Evolutionary conservation across 2,113 vertebrate genomes (phyloP).

Genomic region (Chionodraco myersi): DNA sequence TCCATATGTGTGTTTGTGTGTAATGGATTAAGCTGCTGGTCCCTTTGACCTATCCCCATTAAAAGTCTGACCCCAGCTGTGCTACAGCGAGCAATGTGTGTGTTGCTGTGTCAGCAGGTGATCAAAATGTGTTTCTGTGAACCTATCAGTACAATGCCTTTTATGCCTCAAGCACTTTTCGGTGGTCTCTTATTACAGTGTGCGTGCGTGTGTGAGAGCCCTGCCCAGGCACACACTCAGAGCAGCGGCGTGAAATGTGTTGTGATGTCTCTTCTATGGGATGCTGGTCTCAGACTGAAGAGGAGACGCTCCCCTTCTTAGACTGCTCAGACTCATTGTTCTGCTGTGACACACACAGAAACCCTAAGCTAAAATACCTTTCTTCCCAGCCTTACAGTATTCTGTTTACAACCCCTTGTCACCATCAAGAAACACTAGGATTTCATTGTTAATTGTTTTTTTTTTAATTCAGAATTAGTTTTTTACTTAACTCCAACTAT

Average conservation of each 20-base stretch:
- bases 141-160: constrained; percentile 57
- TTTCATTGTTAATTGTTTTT: not conserved
- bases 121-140: constrained; percentile 61
- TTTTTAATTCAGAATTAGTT: not conserved
- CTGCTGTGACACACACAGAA: constrained; percentile 36
- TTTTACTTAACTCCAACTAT: no score
- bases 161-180: constrained; percentile 58
- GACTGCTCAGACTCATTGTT: constrained; percentile 72
- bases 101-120: constrained; percentile 61
- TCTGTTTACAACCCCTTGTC: constrained; percentile 5
- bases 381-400: constrained; percentile 44
- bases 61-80: constrained; percentile 56
- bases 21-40: constrained; percentile 54
- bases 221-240: not conserved
- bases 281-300: constrained; percentile 61
- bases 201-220: constrained; percentile 8
- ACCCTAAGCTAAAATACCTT: constrained; percentile 5
- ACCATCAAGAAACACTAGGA: constrained; percentile 1
- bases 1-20: constrained; percentile 23
- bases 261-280: constrained; percentile 74
- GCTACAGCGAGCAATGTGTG: constrained; percentile 11
- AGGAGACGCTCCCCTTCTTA: constrained; percentile 64
- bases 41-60: constrained; percentile 57
- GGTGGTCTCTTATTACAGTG: constrained; percentile 56
- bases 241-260: constrained; percentile 76